Percentiles rank a stretch among this genome's conserved stretches.
Evolutionary conservation across 2,888 invertebrate genomes (phyloP).

Genomic region (Phortica magna): DNA sequence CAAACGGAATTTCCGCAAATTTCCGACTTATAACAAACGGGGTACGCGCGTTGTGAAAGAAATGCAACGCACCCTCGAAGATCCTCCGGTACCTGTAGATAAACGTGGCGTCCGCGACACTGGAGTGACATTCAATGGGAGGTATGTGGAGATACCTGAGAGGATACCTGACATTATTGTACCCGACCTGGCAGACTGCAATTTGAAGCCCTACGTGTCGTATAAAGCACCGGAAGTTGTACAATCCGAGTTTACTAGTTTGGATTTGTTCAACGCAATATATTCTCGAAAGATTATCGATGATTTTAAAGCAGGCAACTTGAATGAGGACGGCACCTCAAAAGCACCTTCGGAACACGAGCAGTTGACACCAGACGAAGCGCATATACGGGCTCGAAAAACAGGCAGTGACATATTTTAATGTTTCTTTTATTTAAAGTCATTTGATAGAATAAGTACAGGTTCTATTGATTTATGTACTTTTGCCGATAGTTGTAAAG

Average conservation of each 20-base stretch:
- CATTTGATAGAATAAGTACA: conserved; percentile 12
- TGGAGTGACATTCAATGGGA: conserved; percentile 81
- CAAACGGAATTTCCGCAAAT: conserved; percentile 91
- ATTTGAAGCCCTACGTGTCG: conserved; percentile 96
- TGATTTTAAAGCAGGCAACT: conserved; percentile 85
- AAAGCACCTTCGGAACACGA: conserved; percentile 86
- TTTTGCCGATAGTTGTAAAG: conserved; percentile 83
- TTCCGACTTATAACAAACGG: conserved; percentile 86
- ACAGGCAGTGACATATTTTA: conserved; percentile 91
- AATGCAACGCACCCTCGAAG: conserved; percentile 77
- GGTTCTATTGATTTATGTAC: conserved; percentile 79
- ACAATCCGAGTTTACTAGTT: conserved; percentile 89
- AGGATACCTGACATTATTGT: conserved; percentile 95
- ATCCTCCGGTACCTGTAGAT: conserved; percentile 83
- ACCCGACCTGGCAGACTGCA: conserved; percentile 89
- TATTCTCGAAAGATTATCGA: conserved; percentile 88
- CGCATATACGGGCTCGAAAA: conserved; percentile 83
- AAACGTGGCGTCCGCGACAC: conserved; percentile 84
- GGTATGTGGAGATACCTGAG: conserved; percentile 86
- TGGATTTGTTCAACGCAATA: conserved; percentile 89
- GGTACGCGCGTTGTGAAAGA: conserved; percentile 84
- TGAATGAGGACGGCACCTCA: conserved; percentile 84
- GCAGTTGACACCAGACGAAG: conserved; percentile 85
- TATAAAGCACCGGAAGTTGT: conserved; percentile 87
- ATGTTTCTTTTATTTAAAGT: conserved; percentile 48